phyloP scores from a whole-genome alignment of 2,797 vertebrate genomes.

The Coluber constrictor region DNA sequence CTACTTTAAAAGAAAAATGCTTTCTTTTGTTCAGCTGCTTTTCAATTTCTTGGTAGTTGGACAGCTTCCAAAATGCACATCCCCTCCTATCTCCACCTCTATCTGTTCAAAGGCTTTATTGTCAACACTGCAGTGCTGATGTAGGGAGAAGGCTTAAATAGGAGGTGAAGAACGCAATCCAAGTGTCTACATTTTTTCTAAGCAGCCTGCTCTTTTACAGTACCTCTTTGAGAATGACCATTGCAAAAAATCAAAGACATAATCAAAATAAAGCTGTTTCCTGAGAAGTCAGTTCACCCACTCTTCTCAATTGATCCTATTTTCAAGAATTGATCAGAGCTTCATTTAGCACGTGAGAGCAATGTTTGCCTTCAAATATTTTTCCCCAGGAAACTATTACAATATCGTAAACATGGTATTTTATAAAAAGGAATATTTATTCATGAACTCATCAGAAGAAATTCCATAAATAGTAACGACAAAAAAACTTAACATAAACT shows the following conservation, averaged over 20 bases:
- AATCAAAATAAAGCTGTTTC: not conserved
- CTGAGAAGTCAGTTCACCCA: not conserved
- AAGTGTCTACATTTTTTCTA: not conserved
- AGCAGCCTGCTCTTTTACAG: not conserved
- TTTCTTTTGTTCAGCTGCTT: not conserved
- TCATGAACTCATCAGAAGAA: not conserved
- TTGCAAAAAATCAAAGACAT: not conserved
- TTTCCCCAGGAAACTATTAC: not conserved
- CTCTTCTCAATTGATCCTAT: not conserved
- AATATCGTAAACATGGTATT: not conserved
- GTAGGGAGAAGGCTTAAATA: not conserved
- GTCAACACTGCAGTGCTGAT: not conserved
- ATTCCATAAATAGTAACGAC: not conserved
- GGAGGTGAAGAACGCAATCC: not conserved
- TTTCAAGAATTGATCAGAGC: not conserved
- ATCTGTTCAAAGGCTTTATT: not conserved
- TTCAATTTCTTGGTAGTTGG: not conserved
- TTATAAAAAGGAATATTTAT: conserved; percentile 8
- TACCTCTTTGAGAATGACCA: not conserved
- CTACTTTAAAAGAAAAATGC: not conserved
- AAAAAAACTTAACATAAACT: not conserved
- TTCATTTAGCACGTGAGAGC: not conserved
- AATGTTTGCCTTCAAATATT: not conserved
- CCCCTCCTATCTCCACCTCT: not conserved
- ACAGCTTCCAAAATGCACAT: not conserved